These are phyloP conservation scores for Myotis findleyi DNA, from an alignment of 2,797 vertebrate genomes.

Conservation along the genomic window DNA sequence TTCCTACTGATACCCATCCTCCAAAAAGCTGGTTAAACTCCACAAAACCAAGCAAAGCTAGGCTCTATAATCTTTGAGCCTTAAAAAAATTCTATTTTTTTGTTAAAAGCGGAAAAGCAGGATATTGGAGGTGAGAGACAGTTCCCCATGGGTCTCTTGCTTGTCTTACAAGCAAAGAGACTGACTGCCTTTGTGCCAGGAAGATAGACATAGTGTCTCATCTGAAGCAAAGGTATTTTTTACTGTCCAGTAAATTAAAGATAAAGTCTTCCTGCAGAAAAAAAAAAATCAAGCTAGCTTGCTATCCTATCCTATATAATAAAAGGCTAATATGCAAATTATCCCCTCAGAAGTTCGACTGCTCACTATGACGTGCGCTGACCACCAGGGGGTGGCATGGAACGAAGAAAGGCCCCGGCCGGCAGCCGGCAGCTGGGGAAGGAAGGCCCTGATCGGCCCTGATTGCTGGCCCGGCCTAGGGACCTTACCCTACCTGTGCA, in stretches of 20 bases:
- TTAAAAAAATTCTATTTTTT: neutral
- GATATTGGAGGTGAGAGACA: neutral
- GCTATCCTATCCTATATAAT: no score
- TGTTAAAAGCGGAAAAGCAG: neutral
- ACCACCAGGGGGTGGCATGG: no score
- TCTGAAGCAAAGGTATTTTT: neutral
- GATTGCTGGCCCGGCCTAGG: no score
- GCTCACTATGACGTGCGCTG: no score
- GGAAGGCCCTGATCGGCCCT: no score
- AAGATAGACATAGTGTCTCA: neutral
- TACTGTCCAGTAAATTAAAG: neutral
- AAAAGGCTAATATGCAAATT: no score
- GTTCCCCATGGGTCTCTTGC: neutral
- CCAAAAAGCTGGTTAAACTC: neutral
- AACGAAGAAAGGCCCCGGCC: no score
- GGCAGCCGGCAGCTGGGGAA: no score
- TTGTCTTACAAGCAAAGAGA: neutral
- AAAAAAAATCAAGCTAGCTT: neutral
- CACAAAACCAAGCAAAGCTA: slow-evolving; percentile 28
- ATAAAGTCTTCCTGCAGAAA: neutral
- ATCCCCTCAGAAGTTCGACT: no score
- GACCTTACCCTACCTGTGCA: no score
- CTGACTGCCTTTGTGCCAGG: neutral
- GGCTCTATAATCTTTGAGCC: neutral
- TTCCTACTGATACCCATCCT: neutral